Evolutionary conservation across 2,797 vertebrate species (phyloP), one percentile per base, ranked within the genome.

Genomic region (Mus caroli): DNA sequence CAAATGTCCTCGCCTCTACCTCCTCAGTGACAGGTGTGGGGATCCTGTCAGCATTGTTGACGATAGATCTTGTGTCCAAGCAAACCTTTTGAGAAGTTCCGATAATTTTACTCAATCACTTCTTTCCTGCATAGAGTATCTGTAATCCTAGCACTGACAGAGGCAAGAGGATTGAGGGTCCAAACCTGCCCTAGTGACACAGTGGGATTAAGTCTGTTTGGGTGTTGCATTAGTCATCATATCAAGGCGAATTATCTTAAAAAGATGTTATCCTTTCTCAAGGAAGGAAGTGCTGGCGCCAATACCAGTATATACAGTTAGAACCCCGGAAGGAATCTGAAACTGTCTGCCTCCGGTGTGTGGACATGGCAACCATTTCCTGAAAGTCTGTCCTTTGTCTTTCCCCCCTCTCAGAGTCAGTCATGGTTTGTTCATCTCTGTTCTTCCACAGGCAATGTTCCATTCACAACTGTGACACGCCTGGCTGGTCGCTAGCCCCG

Each of bases 371-470:
- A 73, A 52, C 77, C 54, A 1, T 84, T 75, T 84, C 60, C 84
- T 26, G 71, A 86, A 90, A 76, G 77, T 75, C 88, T 46, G 50
- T 46, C 46, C 37, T 95, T 85, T 60, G 87, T 87, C 76, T 94
- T 91, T 60, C 26, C 73, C 73, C 46, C 50, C 60, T 40, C 76
- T 95, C 8, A 2, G 73, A 82, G 64, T 75, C 73, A 82, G 64
- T 75, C 73, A 8, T 1, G 37, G 52, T 94, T 80, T 85, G 22
- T 73, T 93, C 58, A 78, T 2, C 67, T 82, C 77, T 56, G 94
- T 91, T 94, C 71, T 88, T 91, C 89, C 64, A 77, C 43, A 78
- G 78, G 56, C 88, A n/a, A 56, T 62, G 7, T 76, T 75, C 58
- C 84, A 8, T 60, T 88, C 71, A 78, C 40, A 64, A 13, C 22